These are phyloP conservation scores for Meandrina meandrites DNA, from an alignment of 92 coral and sea anemone species.

Conservation along the genomic window DNA sequence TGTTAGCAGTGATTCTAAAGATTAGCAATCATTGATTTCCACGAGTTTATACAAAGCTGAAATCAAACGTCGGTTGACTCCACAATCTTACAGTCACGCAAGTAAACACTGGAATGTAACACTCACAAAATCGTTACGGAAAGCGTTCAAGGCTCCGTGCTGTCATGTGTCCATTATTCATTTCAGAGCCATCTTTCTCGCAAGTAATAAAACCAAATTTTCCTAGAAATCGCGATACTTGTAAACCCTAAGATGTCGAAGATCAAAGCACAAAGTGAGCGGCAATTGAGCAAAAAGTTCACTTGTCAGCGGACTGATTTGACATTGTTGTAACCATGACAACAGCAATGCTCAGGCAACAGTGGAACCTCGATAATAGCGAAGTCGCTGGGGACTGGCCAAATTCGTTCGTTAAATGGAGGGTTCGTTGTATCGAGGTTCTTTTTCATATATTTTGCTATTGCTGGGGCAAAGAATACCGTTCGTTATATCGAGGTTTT, in stretches of 20 bases:
- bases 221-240: not conserved
- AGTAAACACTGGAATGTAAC: not conserved
- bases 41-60: not conserved
- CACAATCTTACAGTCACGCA: not conserved
- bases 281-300: not conserved
- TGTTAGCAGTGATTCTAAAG: not conserved
- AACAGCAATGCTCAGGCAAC: not conserved
- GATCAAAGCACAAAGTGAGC: not conserved
- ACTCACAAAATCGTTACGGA: not conserved
- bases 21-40: not conserved
- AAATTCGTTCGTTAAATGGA: too few species aligned
- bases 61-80: conserved; percentile 9
- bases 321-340: conserved; percentile 17
- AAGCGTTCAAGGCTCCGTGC: not conserved
- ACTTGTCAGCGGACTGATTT: conserved; percentile 26
- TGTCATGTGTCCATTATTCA: not conserved
- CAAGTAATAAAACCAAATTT: not conserved
- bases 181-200: not conserved
- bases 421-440: too few species aligned
- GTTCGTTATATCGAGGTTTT: too few species aligned
- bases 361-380: too few species aligned
- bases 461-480: too few species aligned
- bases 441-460: too few species aligned
- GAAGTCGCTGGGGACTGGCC: too few species aligned
- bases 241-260: not conserved